Evolutionary conservation across 2,888 invertebrate species (phyloP).

Genomic region (Dione vanillae): DNA sequence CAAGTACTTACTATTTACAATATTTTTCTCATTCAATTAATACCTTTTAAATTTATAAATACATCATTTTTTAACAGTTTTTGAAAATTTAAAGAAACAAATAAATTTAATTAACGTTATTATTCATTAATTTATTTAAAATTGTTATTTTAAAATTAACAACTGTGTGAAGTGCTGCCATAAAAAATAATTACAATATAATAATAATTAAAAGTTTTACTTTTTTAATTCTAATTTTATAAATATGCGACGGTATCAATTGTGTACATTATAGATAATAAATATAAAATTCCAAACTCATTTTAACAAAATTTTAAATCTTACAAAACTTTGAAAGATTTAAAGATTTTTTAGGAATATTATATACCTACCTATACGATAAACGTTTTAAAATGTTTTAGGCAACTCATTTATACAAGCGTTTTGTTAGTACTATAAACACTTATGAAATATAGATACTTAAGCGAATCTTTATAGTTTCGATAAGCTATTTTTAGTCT

Average conservation of each 20-base stretch:
- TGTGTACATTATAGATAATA: background rate
- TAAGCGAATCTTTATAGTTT: too few relatives aligned
- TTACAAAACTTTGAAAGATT: too few relatives aligned
- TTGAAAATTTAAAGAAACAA: too few relatives aligned
- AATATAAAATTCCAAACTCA: background rate
- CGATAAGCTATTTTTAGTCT: too few relatives aligned
- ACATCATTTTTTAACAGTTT: background rate
- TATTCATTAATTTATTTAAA: too few relatives aligned
- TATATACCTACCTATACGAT: too few relatives aligned
- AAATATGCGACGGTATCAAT: background rate
- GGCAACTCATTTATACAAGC: too few relatives aligned
- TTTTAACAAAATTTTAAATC: background rate
- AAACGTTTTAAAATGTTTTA: too few relatives aligned
- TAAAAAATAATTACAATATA: background rate
- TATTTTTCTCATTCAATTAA: conserved; percentile 3
- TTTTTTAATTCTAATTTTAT: background rate
- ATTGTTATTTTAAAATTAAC: background rate
- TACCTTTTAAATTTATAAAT: background rate
- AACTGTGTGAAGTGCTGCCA: background rate
- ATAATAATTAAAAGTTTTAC: background rate
- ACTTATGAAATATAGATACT: too few relatives aligned
- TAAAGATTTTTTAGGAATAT: too few relatives aligned
- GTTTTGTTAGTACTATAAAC: too few relatives aligned
- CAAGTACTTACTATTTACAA: background rate
- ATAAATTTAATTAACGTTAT: too few relatives aligned